Base-by-base conservation (phyloP, 2,797 vertebrate species). In the Gorsachius magnificus region DNA sequence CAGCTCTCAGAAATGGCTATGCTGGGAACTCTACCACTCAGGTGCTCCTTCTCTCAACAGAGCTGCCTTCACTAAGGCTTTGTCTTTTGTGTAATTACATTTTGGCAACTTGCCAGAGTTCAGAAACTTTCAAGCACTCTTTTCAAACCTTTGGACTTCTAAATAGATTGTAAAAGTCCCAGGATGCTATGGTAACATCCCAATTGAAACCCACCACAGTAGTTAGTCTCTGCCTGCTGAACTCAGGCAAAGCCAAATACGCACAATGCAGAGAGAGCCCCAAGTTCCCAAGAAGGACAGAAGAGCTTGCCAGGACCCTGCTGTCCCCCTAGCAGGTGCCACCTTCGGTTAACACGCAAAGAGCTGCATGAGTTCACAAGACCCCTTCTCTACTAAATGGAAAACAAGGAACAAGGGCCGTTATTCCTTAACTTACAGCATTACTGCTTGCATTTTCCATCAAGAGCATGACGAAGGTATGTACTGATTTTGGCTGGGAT, bases 101-200 rank as follows among this genome's bases (percentile, higher is more conserved):
- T 95, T 77, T 41, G 94, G 95, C 92, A 89, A 65, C 38, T 38
- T 94, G 94, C 92, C 97, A 97, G 92, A 96, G 90, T 95, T 96
- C 87, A 96, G 96, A 97, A 97, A 97, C 89, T 97, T 97, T 96
- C 95, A 96, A 97, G 95, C 76, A 94, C 90, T 96, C 96, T 94
- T 97, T 95, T 95, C 87, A 97, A 97, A 97, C 63, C 91, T 96
- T 96, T 89, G 93, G 97, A 96, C 94, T 97, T 96, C 80, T 92
- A 93, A 95, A 96, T 96, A 96, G 74, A 94, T 57, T 96, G 94
- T 84, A 95, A 57, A 97, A 93, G 89, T 89, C 90, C 78, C 93
- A 75, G 95, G 84, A 96, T 95, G 93, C 94, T 96, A 96, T 90
- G 92, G 95, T 95, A 97, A 97, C 95, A 95, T 82, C 81, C 69